Evolutionary conservation across 2,888 invertebrate species (phyloP), one percentile per base, ranked within the genome.

Genomic region (Patella caerulea): DNA sequence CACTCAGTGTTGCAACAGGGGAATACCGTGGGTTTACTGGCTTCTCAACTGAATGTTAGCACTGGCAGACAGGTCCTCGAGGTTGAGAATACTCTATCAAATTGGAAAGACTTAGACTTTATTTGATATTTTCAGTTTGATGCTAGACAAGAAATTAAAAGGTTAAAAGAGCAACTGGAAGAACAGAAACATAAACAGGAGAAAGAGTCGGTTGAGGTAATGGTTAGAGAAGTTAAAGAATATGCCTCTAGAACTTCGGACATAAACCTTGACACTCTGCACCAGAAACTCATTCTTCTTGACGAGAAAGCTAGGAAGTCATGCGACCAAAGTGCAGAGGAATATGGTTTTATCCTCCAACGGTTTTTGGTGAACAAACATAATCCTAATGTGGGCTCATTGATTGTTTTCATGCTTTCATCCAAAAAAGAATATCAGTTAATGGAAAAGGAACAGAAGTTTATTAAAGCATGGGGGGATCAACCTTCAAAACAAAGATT

Each of bases 261-360:
- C 19, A 17, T 56, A 15, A 56, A 56, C n/a, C n/a, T 56, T 15
- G 56, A 56, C 9, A 56, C 56, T n/a, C 56, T 56, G 56, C 56
- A 56, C 1, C 56, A 56, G 9, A 56, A 56, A n/a, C n/a, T 56
- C 17, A 17, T 56, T 56, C n/a, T 56, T 17, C n/a, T 56, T 4
- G 56, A 56, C n/a, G 56, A 56, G n/a, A 56, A 56, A 56, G 56
- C 56, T n/a, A 56, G 56, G 56, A 56, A 56, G n/a, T 17, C 56
- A 24, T 24, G 24, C 24, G 24, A 24, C 24, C 24, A 24, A 24
- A 24, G 45, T n/a, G n/a, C n/a, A n/a, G n/a, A n/a, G n/a, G n/a
- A n/a, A n/a, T n/a, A n/a, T n/a, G n/a, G n/a, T 45, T 45, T 45
- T 45, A 45, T 45, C 1, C 45, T 45, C 45, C 7, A 45, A 1